phyloP scores from a whole-genome alignment of 2,888 invertebrate species.

The Philhelius pedissequus region DNA sequence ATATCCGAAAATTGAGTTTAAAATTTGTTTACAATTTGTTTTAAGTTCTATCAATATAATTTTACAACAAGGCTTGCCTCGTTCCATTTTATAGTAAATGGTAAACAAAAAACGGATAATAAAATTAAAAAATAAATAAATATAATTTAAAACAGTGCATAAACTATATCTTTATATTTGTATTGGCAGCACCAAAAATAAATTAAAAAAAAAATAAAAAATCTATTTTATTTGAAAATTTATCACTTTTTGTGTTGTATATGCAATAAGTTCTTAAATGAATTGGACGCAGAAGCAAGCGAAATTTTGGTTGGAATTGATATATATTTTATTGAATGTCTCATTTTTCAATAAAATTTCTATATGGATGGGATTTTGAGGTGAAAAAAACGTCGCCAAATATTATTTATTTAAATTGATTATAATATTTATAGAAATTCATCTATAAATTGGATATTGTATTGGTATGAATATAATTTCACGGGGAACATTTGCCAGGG shows the following conservation, averaged over 20 bases:
- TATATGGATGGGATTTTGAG: slow-evolving; percentile 26
- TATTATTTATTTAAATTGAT: background rate
- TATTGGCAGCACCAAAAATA: slow-evolving; percentile 3
- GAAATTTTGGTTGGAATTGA: slow-evolving; percentile 16
- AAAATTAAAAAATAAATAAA: too few species aligned
- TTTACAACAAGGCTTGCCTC: too few species aligned
- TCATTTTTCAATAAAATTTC: slow-evolving; percentile 31
- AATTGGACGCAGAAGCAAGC: slow-evolving; percentile 55
- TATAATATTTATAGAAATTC: background rate
- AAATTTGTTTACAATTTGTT: too few species aligned
- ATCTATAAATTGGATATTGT: background rate
- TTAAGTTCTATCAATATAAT: too few species aligned
- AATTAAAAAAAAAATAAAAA: background rate
- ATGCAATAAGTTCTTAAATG: slow-evolving; percentile 3
- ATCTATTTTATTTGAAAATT: background rate
- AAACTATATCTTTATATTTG: background rate
- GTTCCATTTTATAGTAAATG: too few species aligned
- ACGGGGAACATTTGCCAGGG: slow-evolving; percentile 28
- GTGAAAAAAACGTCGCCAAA: slow-evolving; percentile 29
- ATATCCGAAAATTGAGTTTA: too few species aligned
- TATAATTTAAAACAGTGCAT: background rate
- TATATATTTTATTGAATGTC: slow-evolving; percentile 34
- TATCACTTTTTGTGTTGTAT: background rate
- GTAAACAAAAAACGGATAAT: too few species aligned
- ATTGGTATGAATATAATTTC: slow-evolving; percentile 1